phyloP scores from a whole-genome alignment of 2,888 invertebrate genomes.

The Drosophila nr. fundita region DNA sequence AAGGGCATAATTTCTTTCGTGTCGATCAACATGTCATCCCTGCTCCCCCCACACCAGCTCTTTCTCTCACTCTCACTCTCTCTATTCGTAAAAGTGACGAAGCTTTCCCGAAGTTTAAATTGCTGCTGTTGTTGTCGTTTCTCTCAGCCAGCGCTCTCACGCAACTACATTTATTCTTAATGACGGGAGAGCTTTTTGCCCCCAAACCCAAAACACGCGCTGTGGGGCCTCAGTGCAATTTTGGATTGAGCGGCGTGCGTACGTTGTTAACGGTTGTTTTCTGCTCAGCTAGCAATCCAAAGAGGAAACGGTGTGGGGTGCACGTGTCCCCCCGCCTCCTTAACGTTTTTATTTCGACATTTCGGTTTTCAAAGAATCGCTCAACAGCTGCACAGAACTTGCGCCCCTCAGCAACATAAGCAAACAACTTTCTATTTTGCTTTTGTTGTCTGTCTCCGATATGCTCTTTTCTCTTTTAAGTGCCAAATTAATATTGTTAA shows the following conservation, averaged over 20 bases:
- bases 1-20: conserved; percentile 15
- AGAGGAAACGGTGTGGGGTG: conserved; percentile 28
- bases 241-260: conserved; percentile 46
- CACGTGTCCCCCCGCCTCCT: conserved; percentile 27
- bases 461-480: conserved; percentile 13
- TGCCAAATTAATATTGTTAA: conserved; percentile 5
- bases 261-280: conserved; percentile 53
- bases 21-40: conserved; percentile 34
- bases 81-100: background rate
- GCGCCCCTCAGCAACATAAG: conserved; percentile 21
- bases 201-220: conserved; percentile 51
- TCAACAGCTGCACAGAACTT: conserved; percentile 53
- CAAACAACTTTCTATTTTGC: conserved; percentile 67
- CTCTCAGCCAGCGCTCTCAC: conserved; percentile 21
- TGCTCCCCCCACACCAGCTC: background rate
- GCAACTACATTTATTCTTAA: conserved; percentile 8
- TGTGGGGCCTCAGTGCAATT: conserved; percentile 47
- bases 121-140: conserved; percentile 7
- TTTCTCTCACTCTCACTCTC: background rate
- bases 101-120: conserved; percentile 41
- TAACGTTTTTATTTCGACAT: conserved; percentile 25
- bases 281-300: conserved; percentile 10
- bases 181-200: conserved; percentile 48
- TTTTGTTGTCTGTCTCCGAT: conserved; percentile 20
- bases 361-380: conserved; percentile 62